Evolutionary conservation across 2,113 vertebrate genomes (phyloP), one percentile per base, ranked within the genome.

Genomic region (Oncorhynchus gorbuscha): DNA sequence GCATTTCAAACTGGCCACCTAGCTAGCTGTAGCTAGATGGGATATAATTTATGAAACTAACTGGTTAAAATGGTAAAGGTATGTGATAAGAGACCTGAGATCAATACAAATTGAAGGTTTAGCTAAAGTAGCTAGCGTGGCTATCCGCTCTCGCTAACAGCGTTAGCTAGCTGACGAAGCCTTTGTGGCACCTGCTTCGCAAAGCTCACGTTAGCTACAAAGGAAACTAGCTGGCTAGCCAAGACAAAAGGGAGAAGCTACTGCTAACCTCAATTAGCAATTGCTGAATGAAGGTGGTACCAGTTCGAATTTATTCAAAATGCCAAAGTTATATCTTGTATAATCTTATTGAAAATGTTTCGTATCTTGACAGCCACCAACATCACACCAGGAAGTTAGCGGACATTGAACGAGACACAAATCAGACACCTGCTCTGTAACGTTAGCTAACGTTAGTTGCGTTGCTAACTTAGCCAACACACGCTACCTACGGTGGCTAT

Each of bases 361-460:
- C 3, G 51, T 55, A 55, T 55, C 51, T 55, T 18, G 51, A 55
- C 51, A 55, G 18, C n/a, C 59, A 45, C 39, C 9, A 45, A 45
- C 48, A 32, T 64, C 69, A 77, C 45, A 71, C 58, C 70, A 77
- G 70, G 59, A 62, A 77, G 45, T 69, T 48, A 68, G 28, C 30
- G 66, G 66, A 7, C 66, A 68, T 26, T 22, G 65, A 67, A 28
- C 8, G 22, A 12, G 4, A 67, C 39, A 35, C 48, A 39, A 49
- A 49, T 64, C 77, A 71, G 77, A 78, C 84, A 85, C 84, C 84
- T 85, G 84, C 84, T 78, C 49, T 66, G 69, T 45, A 45, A 45
- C 39, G 39, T 51, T 69, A 74, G 55, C 74, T 76, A 74, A 20
- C 16, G 73, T 30, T 65, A 72, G 69, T 26, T 24, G 39, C 39